These are phyloP conservation scores for Bathynomus jamesi DNA, from an alignment of 1,140 invertebrate genomes.

Conservation along the genomic window DNA sequence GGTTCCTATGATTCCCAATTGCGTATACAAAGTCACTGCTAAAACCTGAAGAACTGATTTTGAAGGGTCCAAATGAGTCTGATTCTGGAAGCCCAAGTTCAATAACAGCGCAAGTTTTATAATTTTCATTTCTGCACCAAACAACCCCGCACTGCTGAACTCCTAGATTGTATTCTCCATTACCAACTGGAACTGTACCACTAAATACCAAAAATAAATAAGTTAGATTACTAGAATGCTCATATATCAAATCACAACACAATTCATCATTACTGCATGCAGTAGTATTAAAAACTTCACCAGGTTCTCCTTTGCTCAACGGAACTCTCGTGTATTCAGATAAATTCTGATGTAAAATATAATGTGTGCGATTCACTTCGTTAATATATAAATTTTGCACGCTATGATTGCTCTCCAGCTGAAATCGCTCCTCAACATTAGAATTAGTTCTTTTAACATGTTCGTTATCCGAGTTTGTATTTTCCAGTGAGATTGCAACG, in stretches of 20 bases:
- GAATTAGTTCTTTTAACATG: background rate
- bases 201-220: background rate
- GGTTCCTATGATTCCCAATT: background rate
- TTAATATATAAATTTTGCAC: background rate
- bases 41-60: background rate
- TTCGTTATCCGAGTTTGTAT: background rate
- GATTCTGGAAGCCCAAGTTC: background rate
- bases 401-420: no score
- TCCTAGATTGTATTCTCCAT: background rate
- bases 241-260: background rate
- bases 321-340: background rate
- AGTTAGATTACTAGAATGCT: background rate
- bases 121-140: background rate
- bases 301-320: background rate
- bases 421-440: no score
- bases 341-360: background rate
- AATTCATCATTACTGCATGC: background rate
- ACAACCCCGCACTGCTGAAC: background rate
- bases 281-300: background rate
- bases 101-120: background rate
- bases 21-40: background rate
- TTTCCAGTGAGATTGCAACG: background rate
- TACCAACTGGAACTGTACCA: background rate
- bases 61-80: background rate
- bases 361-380: background rate